phyloP scores from a whole-genome alignment of 92 coral and sea anemone genomes.

The Porites rus region DNA sequence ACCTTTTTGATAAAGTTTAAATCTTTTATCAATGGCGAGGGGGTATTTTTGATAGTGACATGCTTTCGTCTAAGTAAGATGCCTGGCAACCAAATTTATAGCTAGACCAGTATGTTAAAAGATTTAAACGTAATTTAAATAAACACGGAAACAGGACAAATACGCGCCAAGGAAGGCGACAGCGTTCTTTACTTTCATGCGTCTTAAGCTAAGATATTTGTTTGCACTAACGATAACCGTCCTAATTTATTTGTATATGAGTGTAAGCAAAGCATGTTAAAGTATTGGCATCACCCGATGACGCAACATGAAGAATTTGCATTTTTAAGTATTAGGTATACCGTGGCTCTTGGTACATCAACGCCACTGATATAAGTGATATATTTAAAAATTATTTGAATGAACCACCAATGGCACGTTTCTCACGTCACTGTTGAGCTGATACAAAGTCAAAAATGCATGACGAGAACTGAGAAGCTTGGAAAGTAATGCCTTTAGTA shows the following conservation, averaged over 20 bases:
- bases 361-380: background rate
- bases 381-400: background rate
- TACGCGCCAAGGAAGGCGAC: background rate
- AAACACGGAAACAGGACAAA: background rate
- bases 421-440: too few relatives aligned
- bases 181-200: background rate
- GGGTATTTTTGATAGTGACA: background rate
- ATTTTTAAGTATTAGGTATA: background rate
- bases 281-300: conserved; percentile 3
- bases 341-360: background rate
- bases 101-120: background rate
- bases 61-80: background rate
- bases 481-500: too few relatives aligned
- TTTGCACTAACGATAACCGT: conserved; percentile 36
- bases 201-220: conserved; percentile 14
- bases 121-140: background rate
- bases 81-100: too few relatives aligned
- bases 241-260: conserved; percentile 28
- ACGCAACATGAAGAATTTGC: background rate
- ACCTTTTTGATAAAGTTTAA: background rate
- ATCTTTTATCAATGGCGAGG: too few relatives aligned
- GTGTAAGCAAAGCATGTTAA: conserved; percentile 8
- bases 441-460: too few relatives aligned
- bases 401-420: background rate
- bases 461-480: background rate